Evolutionary conservation across 2,888 invertebrate species (phyloP).

Genomic region (Taphrorychus bicolor): DNA sequence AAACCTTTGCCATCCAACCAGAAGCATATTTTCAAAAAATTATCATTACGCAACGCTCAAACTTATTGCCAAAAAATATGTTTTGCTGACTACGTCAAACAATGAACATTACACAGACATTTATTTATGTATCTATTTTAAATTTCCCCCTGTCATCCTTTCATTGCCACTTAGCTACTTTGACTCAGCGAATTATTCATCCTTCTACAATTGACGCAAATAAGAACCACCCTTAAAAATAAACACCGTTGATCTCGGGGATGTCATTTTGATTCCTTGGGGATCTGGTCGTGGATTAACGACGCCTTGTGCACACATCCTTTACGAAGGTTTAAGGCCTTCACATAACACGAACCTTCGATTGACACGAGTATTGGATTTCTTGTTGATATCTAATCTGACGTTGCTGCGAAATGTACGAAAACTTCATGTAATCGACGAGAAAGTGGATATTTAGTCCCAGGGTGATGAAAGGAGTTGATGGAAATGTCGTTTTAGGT

Average conservation of each 20-base stretch:
- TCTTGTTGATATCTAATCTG: not conserved
- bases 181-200: not conserved
- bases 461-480: not conserved
- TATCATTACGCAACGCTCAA: not conserved
- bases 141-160: not conserved
- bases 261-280: not conserved
- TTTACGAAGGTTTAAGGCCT: not conserved
- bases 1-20: not conserved
- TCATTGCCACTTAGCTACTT: not conserved
- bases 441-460: not conserved
- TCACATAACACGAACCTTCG: not conserved
- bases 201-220: not conserved
- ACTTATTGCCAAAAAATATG: slow-evolving; percentile 1
- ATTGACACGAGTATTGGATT: not conserved
- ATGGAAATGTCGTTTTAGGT: not conserved
- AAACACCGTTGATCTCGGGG: not conserved
- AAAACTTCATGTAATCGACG: not conserved
- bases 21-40: not conserved
- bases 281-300: not conserved
- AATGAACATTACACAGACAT: not conserved
- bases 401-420: not conserved
- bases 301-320: not conserved
- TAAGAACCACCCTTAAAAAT: not conserved
- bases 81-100: slow-evolving; percentile 3
- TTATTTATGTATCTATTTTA: slow-evolving; percentile 1